phyloP scores from a whole-genome alignment of 1,140 invertebrate genomes.

The Nebria ingens region DNA sequence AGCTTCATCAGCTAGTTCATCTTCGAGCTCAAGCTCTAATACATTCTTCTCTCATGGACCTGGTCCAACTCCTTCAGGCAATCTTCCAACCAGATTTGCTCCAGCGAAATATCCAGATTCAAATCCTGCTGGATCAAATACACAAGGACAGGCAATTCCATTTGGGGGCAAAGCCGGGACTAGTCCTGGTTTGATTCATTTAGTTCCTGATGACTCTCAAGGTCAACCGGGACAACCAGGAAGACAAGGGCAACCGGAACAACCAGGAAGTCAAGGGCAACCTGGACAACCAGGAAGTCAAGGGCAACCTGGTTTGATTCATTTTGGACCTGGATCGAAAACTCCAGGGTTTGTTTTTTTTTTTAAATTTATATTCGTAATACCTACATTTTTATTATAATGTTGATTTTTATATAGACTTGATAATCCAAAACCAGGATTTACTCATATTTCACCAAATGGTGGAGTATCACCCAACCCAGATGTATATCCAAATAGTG shows the following conservation, averaged over 20 bases:
- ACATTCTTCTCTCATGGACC: neutral
- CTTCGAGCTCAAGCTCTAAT: neutral
- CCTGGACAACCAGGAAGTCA: slow-evolving; percentile 6
- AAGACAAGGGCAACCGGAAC: slow-evolving; percentile 18
- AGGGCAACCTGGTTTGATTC: neutral
- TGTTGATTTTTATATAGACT: no score
- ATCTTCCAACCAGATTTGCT: neutral
- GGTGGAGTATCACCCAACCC: slow-evolving; percentile 17
- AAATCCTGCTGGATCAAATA: neutral
- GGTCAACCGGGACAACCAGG: slow-evolving; percentile 15
- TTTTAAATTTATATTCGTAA: no score
- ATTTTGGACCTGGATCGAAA: slow-evolving; percentile 16
- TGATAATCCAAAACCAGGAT: neutral
- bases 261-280: slow-evolving; percentile 14
- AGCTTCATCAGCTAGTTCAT: neutral
- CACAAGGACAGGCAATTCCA: slow-evolving; percentile 18
- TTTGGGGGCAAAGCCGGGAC: slow-evolving; percentile 19
- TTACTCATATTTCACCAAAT: neutral
- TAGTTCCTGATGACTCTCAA: slow-evolving; percentile 14
- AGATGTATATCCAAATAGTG: no score
- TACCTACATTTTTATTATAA: no score
- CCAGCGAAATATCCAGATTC: neutral
- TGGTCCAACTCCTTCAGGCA: neutral
- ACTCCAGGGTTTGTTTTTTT: no score
- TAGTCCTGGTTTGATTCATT: slow-evolving; percentile 22